phyloP scores from a whole-genome alignment of 1,140 invertebrate species.

The Hyles vespertilio region DNA sequence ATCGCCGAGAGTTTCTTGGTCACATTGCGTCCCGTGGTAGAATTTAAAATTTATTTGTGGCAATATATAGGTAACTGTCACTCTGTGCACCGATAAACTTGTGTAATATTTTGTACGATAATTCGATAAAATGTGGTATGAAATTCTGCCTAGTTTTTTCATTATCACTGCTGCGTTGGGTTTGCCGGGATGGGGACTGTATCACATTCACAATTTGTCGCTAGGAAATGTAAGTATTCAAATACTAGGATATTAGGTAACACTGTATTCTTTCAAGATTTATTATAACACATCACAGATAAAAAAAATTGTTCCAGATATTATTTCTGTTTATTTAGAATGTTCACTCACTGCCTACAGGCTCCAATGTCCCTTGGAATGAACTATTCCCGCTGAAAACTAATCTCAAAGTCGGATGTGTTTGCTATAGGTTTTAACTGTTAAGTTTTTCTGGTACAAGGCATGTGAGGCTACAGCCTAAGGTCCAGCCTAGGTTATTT shows the following conservation, averaged over 20 bases:
- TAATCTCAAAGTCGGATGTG: no score
- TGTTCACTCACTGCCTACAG: no score
- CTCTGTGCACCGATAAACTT: constrained; percentile 15
- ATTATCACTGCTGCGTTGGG: constrained; percentile 76
- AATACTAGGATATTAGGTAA: constrained; percentile 44
- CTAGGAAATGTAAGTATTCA: constrained; percentile 76
- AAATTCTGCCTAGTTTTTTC: constrained; percentile 77
- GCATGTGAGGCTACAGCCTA: no score
- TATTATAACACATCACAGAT: constrained; percentile 3
- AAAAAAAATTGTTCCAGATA: background rate
- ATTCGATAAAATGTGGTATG: constrained; percentile 78
- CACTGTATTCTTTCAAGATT: constrained; percentile 12
- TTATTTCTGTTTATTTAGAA: no score
- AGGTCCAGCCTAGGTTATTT: no score
- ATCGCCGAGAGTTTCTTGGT: background rate
- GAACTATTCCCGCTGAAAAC: no score
- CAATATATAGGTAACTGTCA: constrained; percentile 35
- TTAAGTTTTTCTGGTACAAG: no score
- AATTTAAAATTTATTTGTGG: constrained; percentile 19
- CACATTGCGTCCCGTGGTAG: constrained; percentile 3
- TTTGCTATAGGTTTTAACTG: no score
- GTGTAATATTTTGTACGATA: constrained; percentile 14
- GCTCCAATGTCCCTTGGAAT: no score
- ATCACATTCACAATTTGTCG: constrained; percentile 76
- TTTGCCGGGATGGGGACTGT: constrained; percentile 76